These are phyloP conservation scores for Indicator indicator DNA, from an alignment of 2,113 vertebrate genomes.

Conservation along the genomic window DNA sequence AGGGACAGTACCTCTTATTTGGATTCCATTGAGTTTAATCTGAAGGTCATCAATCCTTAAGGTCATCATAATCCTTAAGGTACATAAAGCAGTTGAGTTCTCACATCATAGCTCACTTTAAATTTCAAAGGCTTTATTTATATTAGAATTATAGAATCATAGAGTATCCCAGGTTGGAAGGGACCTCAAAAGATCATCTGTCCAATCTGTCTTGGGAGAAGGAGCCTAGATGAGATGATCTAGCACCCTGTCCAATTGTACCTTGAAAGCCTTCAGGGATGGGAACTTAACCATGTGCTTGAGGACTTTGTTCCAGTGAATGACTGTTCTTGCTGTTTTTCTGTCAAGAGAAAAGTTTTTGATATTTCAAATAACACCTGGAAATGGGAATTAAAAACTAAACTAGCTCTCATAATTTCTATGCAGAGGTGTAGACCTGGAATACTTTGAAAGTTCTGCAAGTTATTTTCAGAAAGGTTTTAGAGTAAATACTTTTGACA, in stretches of 20 bases:
- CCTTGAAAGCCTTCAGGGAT: not conserved
- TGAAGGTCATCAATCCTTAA: not conserved
- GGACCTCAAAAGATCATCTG: not conserved
- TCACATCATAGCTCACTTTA: not conserved
- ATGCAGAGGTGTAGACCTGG: not conserved
- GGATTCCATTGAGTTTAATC: not conserved
- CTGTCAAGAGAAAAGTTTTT: not conserved
- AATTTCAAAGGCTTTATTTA: not conserved
- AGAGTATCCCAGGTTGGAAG: not conserved
- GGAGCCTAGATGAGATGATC: not conserved
- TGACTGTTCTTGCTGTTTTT: not conserved
- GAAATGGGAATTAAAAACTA: not conserved
- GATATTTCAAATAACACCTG: not conserved
- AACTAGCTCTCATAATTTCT: not conserved
- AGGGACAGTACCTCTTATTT: not conserved
- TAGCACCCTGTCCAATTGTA: accelerated
- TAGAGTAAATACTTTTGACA: not conserved
- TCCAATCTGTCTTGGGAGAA: not conserved
- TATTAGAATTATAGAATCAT: not conserved
- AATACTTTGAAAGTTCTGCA: not conserved
- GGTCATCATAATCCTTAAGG: not conserved
- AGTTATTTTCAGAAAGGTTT: not conserved
- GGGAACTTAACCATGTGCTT: not conserved
- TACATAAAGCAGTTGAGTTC: not conserved
- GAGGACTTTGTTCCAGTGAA: not conserved